Evolutionary conservation across 2,113 vertebrate genomes (phyloP).

Genomic region (Cettia cetti): DNA sequence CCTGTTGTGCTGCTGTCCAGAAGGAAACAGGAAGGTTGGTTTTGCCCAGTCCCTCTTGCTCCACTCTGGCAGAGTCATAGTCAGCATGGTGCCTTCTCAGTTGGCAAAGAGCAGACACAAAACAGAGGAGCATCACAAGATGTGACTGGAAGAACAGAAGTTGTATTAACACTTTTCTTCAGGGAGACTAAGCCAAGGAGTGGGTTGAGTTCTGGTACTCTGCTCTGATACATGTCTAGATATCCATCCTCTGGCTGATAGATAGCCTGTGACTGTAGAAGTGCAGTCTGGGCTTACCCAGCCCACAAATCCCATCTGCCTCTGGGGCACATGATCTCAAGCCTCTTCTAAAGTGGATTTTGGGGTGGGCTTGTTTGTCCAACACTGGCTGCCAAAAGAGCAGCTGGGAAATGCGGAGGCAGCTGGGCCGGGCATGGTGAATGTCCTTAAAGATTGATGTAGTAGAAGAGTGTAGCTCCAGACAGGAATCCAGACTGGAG

Average conservation of each 20-base stretch:
- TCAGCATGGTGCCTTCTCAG: background rate
- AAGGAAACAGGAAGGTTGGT: background rate
- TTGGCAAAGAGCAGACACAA: background rate
- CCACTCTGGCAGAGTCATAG: background rate
- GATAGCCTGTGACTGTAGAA: background rate
- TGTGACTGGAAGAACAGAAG: background rate
- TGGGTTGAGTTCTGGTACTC: slow-evolving; percentile 2
- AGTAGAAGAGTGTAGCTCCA: slow-evolving; percentile 45
- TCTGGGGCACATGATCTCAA: slow-evolving; percentile 26
- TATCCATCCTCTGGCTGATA: background rate
- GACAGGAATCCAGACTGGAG: slow-evolving; percentile 51
- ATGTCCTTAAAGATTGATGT: slow-evolving; percentile 52
- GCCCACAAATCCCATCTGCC: slow-evolving; percentile 22
- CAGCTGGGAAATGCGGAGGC: slow-evolving; percentile 57
- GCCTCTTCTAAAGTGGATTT: slow-evolving; percentile 20
- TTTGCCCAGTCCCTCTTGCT: background rate
- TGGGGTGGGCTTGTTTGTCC: slow-evolving; percentile 50
- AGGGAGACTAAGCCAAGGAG: background rate
- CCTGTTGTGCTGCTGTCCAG: background rate
- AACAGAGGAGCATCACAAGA: background rate
- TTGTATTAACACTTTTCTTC: background rate
- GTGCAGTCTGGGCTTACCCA: background rate
- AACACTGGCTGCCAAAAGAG: slow-evolving; percentile 38
- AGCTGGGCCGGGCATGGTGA: slow-evolving; percentile 1
- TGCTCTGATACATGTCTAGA: slow-evolving; percentile 14